phyloP scores from a whole-genome alignment of 2,888 invertebrate genomes.

The Polietes domitor region DNA sequence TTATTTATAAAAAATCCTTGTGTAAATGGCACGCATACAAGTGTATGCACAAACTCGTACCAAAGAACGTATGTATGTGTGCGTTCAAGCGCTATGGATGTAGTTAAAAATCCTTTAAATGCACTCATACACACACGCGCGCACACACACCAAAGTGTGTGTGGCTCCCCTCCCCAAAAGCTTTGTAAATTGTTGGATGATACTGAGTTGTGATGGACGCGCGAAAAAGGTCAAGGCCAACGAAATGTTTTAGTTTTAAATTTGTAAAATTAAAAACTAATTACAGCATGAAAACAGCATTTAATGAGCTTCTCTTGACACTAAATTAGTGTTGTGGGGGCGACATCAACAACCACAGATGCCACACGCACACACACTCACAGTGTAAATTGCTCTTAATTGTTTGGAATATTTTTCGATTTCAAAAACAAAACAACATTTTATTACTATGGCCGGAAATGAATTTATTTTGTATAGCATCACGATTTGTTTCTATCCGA shows the following conservation, averaged over 20 bases:
- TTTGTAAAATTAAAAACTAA: constrained; percentile 1
- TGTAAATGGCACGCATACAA: constrained; percentile 8
- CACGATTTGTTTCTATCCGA: neutral
- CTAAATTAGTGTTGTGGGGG: neutral
- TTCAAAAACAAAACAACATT: neutral
- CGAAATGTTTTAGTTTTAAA: neutral
- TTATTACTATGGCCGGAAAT: neutral
- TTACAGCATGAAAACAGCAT: neutral
- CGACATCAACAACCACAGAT: neutral
- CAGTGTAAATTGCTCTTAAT: neutral
- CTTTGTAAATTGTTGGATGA: neutral
- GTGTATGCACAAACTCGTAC: neutral
- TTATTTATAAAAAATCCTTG: constrained; percentile 25
- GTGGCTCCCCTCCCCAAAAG: neutral
- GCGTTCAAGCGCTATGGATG: neutral
- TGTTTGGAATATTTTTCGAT: neutral
- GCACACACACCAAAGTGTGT: neutral
- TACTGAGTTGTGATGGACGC: neutral
- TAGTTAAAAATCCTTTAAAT: constrained; percentile 12
- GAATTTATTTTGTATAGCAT: neutral
- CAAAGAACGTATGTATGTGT: neutral
- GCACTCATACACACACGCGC: neutral
- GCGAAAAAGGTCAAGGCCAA: neutral
- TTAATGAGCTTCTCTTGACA: neutral
- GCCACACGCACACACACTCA: neutral